Base-by-base conservation (phyloP, 1,140 invertebrate species). In the Anadara kagoshimensis region DNA sequence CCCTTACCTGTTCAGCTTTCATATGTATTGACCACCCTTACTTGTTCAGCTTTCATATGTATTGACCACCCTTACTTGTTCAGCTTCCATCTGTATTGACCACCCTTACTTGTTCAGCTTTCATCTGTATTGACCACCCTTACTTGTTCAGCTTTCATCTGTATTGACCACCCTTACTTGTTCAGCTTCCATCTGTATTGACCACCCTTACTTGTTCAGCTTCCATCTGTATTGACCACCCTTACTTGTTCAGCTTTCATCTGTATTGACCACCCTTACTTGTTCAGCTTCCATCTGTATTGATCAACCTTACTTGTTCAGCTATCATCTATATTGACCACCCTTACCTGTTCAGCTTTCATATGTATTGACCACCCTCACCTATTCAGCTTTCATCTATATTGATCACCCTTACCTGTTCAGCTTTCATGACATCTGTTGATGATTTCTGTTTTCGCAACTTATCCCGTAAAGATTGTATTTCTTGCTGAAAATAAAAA, bases 341-440 rank as follows among this genome's bases (percentile, higher is more conserved):
- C 18, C 56, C 66, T 56, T 69, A 88, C 83, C 78, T 84, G 85
- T 63, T 85, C 82, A 14, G 82, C 82, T 47, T 80, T 81, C 2
- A 76, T 76, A n/a, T 36, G 29, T 36, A 36, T 36, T 36, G 29
- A 36, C 29, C 7, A 1, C 8, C 5, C 29, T 11, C 56, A 88
- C 83, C 78, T 84, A 85, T 63, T 85, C 82, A 14, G 82, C 82
- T 47, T 80, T 81, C 2, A 76, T 76, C n/a, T n/a, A n/a, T n/a
- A n/a, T n/a, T n/a, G n/a, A n/a, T n/a, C n/a, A n/a, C 18, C 56
- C 66, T 56, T 69, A 88, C 83, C 78, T 84, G 85, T 63, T 85
- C 82, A 14, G 82, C 82, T 47, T 80, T 81, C 2, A 76, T 76
- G 14, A 74, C 79, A 80, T 80, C 82, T 14, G 80, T 79, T 45